Evolutionary conservation across 2,113 vertebrate genomes (phyloP).

Genomic region (Vombatus ursinus): DNA sequence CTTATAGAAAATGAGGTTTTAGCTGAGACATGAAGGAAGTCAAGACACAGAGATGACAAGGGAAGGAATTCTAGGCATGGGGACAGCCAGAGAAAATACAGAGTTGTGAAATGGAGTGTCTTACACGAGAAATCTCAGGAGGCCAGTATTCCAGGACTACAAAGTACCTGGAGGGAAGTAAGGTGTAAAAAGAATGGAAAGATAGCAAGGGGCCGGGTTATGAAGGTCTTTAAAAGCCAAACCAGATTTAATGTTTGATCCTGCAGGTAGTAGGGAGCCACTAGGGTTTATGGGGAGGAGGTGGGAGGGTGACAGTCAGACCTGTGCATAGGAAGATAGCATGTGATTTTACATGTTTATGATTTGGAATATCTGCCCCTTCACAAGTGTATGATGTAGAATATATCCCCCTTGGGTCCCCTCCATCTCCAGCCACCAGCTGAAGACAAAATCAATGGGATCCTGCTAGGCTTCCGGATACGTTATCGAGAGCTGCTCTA

Average conservation of each 20-base stretch:
- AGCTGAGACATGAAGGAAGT: not conserved
- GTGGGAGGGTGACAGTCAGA: not conserved
- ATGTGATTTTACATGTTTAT: not conserved
- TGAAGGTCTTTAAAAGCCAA: not conserved
- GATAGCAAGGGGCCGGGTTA: not conserved
- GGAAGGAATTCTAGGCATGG: not conserved
- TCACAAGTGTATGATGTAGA: not conserved
- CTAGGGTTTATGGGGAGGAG: not conserved
- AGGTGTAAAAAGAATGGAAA: not conserved
- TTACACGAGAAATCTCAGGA: not conserved
- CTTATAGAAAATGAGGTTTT: not conserved
- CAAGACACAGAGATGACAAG: not conserved
- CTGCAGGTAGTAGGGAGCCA: not conserved
- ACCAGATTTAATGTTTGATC: not conserved
- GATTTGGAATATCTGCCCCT: not conserved
- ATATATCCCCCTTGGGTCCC: not conserved
- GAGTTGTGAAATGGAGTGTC: not conserved
- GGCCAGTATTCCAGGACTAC: not conserved
- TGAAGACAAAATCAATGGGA: conserved; percentile 96
- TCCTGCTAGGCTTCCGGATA: conserved; percentile 94
- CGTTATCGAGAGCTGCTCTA: conserved; percentile 94
- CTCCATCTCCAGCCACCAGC: conserved; percentile 85
- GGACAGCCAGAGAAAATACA: not conserved
- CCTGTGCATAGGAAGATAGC: not conserved
- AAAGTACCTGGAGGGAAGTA: not conserved